These are phyloP conservation scores for Allygus modestus DNA, from an alignment of 2,888 invertebrate genomes.

Conservation along the genomic window DNA sequence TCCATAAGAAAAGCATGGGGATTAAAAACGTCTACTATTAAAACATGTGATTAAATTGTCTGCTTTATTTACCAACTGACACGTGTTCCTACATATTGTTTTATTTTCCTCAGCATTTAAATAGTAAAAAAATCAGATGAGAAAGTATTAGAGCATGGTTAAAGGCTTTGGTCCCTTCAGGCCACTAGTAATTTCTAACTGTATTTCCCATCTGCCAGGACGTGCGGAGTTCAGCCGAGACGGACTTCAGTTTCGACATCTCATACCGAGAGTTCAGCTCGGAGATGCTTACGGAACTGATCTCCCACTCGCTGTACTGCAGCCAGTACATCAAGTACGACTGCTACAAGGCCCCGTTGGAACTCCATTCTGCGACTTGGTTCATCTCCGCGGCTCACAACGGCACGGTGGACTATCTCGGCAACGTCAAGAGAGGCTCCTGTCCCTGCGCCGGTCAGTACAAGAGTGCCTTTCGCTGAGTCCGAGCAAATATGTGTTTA, in stretches of 20 bases:
- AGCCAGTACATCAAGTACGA: conserved; percentile 94
- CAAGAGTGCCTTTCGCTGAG: neutral
- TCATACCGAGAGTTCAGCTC: conserved; percentile 93
- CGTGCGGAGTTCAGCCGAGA: conserved; percentile 86
- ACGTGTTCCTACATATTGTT: too few species aligned
- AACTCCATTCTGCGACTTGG: conserved; percentile 93
- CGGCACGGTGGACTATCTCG: conserved; percentile 87
- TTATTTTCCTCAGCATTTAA: too few species aligned
- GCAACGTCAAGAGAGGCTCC: conserved; percentile 83
- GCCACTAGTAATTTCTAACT: too few species aligned
- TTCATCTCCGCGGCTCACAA: conserved; percentile 88
- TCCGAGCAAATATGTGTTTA: too few species aligned
- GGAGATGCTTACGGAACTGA: conserved; percentile 93
- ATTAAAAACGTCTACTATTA: too few species aligned
- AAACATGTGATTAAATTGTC: too few species aligned
- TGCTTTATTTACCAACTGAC: too few species aligned
- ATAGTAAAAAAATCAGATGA: too few species aligned
- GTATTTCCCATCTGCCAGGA: too few species aligned
- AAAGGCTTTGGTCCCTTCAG: too few species aligned
- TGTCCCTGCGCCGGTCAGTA: conserved; percentile 78
- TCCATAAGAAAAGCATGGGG: too few species aligned
- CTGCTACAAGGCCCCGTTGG: conserved; percentile 92
- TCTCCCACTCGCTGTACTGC: conserved; percentile 93
- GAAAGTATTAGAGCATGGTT: too few species aligned
- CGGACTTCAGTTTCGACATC: conserved; percentile 90